Evolutionary conservation across 2,797 vertebrate genomes (phyloP).

Genomic region (Falco berigora): DNA sequence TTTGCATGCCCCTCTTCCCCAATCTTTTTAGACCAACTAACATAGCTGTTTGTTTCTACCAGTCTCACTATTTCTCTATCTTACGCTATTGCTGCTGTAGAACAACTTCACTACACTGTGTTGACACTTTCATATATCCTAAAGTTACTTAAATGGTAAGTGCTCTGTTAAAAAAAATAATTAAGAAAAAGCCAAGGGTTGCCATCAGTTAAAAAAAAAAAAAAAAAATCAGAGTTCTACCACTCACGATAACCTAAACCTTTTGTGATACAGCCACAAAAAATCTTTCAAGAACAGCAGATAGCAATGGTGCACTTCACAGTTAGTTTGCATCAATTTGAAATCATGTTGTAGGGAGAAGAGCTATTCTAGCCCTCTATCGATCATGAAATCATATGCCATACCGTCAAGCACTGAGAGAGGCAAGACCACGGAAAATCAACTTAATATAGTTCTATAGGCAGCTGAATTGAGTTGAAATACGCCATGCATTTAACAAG

Average conservation of each 20-base stretch:
- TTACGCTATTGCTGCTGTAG: background rate
- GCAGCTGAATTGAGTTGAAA: background rate
- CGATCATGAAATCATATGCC: rapidly evolving
- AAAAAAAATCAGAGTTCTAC: background rate
- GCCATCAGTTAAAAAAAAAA: background rate
- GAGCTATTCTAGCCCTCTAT: background rate
- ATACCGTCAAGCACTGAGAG: background rate
- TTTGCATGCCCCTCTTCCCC: background rate
- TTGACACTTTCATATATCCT: background rate
- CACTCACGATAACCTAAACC: background rate
- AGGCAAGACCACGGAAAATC: background rate
- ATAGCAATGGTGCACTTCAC: background rate
- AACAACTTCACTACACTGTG: background rate
- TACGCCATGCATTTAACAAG: background rate
- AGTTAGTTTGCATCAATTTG: background rate
- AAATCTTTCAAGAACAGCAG: background rate
- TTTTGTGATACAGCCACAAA: background rate
- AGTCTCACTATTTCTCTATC: background rate
- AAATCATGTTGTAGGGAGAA: rapidly evolving
- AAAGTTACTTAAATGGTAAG: background rate
- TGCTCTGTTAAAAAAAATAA: background rate
- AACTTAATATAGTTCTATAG: background rate
- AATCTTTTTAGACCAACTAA: background rate
- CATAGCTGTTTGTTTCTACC: background rate
- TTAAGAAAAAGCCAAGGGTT: background rate